phyloP scores from a whole-genome alignment of 2,113 vertebrate genomes.

The Nerophis ophidion region DNA sequence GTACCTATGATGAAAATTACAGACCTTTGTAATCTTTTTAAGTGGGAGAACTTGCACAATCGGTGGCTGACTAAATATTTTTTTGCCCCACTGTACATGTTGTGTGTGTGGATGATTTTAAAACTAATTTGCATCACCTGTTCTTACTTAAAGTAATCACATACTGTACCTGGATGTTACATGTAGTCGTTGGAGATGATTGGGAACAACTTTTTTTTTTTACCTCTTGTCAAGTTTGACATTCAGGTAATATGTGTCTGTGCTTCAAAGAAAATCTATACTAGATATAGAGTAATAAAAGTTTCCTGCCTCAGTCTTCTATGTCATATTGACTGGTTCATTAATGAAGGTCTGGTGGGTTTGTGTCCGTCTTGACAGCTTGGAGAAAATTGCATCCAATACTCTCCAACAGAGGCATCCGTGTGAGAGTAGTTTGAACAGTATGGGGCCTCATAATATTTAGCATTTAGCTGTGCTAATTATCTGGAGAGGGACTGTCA shows the following conservation, averaged over 20 bases:
- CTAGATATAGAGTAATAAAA: background rate
- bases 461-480: conserved; percentile 49
- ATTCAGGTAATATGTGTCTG: conserved; percentile 5
- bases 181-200: background rate
- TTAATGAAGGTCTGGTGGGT: conserved; percentile 25
- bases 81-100: no score
- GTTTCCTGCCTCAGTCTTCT: background rate
- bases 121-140: background rate
- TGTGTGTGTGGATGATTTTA: background rate
- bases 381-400: conserved; percentile 20
- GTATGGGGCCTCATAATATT: conserved; percentile 37
- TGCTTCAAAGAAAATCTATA: background rate
- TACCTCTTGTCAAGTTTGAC: background rate
- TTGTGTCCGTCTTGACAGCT: conserved; percentile 20
- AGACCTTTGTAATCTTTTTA: no score
- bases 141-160: conserved; percentile 7
- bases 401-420: conserved; percentile 26
- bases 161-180: conserved; percentile 2
- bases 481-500: conserved; percentile 43
- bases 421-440: conserved; percentile 25
- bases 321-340: background rate
- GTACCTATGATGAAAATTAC: no score
- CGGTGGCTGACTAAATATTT: no score
- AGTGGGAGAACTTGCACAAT: no score
- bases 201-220: background rate